Base-by-base conservation (phyloP, 2,888 invertebrate species). In the Podotricha telesiphe region DNA sequence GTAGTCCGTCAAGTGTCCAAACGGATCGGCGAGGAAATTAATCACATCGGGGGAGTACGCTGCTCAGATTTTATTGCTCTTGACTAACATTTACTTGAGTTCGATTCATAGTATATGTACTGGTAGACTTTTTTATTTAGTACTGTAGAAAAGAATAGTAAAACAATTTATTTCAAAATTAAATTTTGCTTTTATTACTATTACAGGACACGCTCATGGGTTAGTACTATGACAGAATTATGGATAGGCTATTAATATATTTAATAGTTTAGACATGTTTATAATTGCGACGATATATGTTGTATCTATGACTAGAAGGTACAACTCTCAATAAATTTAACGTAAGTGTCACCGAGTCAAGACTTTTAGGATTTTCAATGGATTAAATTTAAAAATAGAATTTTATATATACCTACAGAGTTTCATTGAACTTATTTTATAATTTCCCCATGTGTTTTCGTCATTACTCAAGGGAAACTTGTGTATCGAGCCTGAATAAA, bases 1-100 rank as follows among this genome's bases (percentile, higher is more conserved):
- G 67, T 66, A 73, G 75, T 74, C 77, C 76, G 72, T 74, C 73
- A 78, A 74, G 74, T 79, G 76, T 76, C 78, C 71, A 71, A 69
- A 68, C 70, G 69, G 69, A 75, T 75, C 70, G 71, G 56, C 70
- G 66, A 70, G 73, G 74, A 73, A 71, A 77, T 78, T 75, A 77
- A 77, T 76, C 77, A 77, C 73, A 58, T 66, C 40, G 68, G 64
- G 64, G 70, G 62, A 69, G 70, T 66, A 70, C 58, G 58, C 58
- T 67, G 51, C 65, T 67, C 45, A 40, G 67, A 67, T 70, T 70
- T 70, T 70, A 70, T 70, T 70, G 64, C 51, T 48, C 64, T 64
- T 67, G 70, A 70, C 51, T 50, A 67, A 55, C 59, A 70, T 67
- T 70, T 59, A 67, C 63, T 65, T 64, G 51, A 45, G 62, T 34